These are phyloP conservation scores for Phymastichus coffea DNA, from an alignment of 1,140 invertebrate species.

Conservation along the genomic window DNA sequence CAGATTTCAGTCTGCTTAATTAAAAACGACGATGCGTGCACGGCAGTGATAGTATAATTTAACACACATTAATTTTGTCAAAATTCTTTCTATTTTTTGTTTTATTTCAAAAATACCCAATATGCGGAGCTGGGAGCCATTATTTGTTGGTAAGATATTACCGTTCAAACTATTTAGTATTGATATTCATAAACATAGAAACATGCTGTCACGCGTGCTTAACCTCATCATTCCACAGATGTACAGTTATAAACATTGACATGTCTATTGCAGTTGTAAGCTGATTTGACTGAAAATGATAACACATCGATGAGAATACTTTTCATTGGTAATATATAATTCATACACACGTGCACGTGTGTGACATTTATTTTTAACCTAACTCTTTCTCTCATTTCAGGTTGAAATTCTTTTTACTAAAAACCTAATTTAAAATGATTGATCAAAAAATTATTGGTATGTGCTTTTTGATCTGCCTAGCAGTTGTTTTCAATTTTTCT, in stretches of 20 bases:
- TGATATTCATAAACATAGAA: no score
- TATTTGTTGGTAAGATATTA: not conserved
- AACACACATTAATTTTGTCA: no score
- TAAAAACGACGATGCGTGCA: no score
- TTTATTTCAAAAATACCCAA: not conserved
- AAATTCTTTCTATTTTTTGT: not conserved
- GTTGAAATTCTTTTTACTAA: not conserved
- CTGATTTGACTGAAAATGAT: not conserved
- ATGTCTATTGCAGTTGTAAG: not conserved
- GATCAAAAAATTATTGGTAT: conserved; percentile 45
- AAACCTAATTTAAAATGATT: conserved; percentile 39
- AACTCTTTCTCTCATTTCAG: not conserved
- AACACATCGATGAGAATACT: not conserved
- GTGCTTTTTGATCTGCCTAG: conserved; percentile 40
- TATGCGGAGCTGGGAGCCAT: not conserved
- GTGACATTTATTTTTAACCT: conserved; percentile 6
- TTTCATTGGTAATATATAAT: not conserved
- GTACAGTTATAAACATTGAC: conserved; percentile 7
- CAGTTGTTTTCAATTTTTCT: conserved; percentile 63
- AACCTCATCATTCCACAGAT: conserved; percentile 12
- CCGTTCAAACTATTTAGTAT: no score
- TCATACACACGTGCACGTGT: not conserved
- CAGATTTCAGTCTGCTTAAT: no score
- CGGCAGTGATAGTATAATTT: no score
- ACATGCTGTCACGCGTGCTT: not conserved